Percentiles rank a stretch among this genome's conserved stretches.
Conservation (phyloP, 2,113 vertebrate genomes). For the Phyllostomus discolor region DNA sequence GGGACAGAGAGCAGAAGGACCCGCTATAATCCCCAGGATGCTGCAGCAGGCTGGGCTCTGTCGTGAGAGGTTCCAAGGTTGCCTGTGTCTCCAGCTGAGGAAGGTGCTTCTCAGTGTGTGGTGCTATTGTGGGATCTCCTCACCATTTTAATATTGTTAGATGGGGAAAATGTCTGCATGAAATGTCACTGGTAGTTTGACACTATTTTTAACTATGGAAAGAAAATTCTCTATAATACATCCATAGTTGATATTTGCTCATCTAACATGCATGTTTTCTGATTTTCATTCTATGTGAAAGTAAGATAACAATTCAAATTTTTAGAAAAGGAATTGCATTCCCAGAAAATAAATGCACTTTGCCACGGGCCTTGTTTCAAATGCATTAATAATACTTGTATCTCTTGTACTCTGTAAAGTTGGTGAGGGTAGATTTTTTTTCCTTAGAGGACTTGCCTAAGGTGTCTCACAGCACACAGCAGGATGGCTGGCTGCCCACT, state of each 20-base stretch:
- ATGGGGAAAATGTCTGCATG: not conserved
- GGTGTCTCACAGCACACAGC: not conserved
- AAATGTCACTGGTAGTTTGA: not conserved
- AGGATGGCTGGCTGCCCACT: not conserved
- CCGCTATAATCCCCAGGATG: not conserved
- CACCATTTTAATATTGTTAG: not conserved
- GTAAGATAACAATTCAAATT: not conserved
- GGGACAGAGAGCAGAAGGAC: not conserved
- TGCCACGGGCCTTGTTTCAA: not conserved
- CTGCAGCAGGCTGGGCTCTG: too few relatives aligned
- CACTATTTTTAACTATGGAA: not conserved
- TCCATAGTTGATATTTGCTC: not conserved
- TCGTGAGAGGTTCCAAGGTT: not conserved
- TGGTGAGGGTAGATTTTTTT: not conserved
- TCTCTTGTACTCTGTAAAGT: not conserved
- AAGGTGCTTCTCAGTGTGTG: not conserved
- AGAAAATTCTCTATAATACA: not conserved
- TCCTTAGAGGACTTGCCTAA: not conserved
- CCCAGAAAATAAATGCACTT: not conserved
- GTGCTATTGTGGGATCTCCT: not conserved
- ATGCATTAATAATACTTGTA: not conserved
- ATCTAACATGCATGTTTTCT: not conserved
- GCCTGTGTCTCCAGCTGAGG: not conserved
- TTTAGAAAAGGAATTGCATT: not conserved
- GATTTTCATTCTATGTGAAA: not conserved